These are phyloP conservation scores for Myrmecobius fasciatus DNA, from an alignment of 2,113 vertebrate species.

Conservation along the genomic window DNA sequence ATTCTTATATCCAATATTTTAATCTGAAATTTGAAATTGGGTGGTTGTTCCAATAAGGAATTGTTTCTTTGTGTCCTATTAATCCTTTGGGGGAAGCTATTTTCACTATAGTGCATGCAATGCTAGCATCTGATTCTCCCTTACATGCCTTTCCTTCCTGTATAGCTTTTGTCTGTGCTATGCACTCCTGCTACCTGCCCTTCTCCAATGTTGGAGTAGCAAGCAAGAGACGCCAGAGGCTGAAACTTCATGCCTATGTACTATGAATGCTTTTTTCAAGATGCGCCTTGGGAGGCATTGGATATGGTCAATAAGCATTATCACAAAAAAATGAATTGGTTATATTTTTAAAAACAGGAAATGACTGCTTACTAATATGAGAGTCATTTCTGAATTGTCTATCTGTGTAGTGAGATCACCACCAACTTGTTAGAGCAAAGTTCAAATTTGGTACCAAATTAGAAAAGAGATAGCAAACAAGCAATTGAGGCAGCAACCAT, in stretches of 20 bases:
- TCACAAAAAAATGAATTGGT: not conserved
- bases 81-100: not conserved
- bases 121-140: not conserved
- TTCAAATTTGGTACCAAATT: not conserved
- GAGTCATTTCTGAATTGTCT: not conserved
- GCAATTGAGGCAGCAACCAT: not conserved
- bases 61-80: not conserved
- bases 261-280: not conserved
- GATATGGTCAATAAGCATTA: not conserved
- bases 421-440: not conserved
- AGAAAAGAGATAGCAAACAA: not conserved
- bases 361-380: not conserved
- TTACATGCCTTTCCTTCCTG: not conserved
- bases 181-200: rapidly evolving
- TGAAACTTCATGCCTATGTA: not conserved
- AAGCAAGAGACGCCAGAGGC: not conserved
- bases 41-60: not conserved
- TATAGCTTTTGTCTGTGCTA: not conserved
- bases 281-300: not conserved
- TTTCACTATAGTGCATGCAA: not conserved
- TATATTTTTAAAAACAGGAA: not conserved
- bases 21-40: not conserved
- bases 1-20: not conserved
- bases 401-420: not conserved
- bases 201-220: not conserved